Evolutionary conservation across 2,113 vertebrate genomes (phyloP), one percentile per base, ranked within the genome.

Genomic region (Mirounga angustirostris): DNA sequence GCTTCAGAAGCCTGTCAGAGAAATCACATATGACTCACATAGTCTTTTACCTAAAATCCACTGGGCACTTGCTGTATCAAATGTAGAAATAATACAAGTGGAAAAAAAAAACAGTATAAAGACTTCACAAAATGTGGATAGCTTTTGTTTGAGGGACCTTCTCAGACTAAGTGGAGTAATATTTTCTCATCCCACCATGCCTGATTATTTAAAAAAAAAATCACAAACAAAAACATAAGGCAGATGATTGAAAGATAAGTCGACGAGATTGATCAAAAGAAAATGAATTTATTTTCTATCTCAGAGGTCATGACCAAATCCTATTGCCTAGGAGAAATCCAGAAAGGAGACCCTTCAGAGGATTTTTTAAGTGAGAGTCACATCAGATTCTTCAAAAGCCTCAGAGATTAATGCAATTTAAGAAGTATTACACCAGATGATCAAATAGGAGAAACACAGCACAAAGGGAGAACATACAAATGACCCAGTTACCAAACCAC

Each of bases 391-490:
- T 14, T 96, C 89, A 91, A 95, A n/a, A 87, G 54, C 36, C 83
- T 88, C 22, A 11, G 90, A 92, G 65, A 82, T 96, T 92, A 95
- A 94, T 59, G 88, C 21, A n/a, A 54, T 88, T 89, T 90, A 83
- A 94, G 85, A 91, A 89, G 12, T n/a, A 92, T 91, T 79, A 50
- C 59, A 88, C 82, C 79, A 93, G 82, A 59, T 96, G 73, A 92
- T 67, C 76, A 91, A 86, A 81, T n/a, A 71, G 26, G 22, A 65
- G 56, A 86, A 88, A 86, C 26, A 40, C 21, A 90, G 95, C 86
- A 87, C 89, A 96, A 92, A 83, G 61, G 63, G 52, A 43, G 19
- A 96, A 91, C 89, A 78, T 92, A 76, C 81, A 96, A 97, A 91
- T 96, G 78, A 87, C 50, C 61, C 73, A 61, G 73, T 89, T 96